Evolutionary conservation across 2,113 vertebrate species (phyloP), one percentile per base, ranked within the genome.

Genomic region (Antennarius striatus): DNA sequence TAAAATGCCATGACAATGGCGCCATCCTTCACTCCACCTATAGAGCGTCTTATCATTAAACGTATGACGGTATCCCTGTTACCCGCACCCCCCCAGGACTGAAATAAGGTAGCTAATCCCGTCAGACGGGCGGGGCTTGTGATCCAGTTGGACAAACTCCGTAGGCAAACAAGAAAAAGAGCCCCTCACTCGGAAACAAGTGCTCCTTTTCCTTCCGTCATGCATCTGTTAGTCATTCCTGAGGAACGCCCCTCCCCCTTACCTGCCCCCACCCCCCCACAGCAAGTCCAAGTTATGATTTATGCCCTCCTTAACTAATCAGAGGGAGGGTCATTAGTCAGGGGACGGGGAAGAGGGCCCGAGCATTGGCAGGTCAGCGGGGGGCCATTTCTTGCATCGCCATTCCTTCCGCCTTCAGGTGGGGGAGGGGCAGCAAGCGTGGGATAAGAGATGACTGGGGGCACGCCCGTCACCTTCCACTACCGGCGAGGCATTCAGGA

Each of bases 241-340:
- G 72, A 78, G 73, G 63, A 83, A 79, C 73, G 58, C 62, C 77
- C 82, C 68, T n/a, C n/a, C n/a, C n/a, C n/a, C 22, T 22, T 22
- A 22, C 70, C 46, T 73, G 75, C 79, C 66, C 62, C 66, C 52
- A 64, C 63, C 63, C 81, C 58, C 73, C 59, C 71, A 22, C 22
- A 22, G 22, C 22, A 22, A 22, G 48, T 52, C 60, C 71, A 61
- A 56, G 70, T 76, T 85, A 79, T 88, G 89, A 89, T 90, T 88
- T 83, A 86, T 90, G 68, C 75, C 76, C 84, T 88, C 82, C 85
- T 89, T 84, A 84, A 86, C 73, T 83, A 89, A 90, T 89, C 87
- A 84, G 81, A 81, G 82, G 57, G 63, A 65, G 39, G 67, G 76
- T 86, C 88, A 89, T 91, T 87, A 81, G 81, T 90, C 87, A 88